These are phyloP conservation scores for Myotis brandtii DNA, from an alignment of 2,113 vertebrate genomes.

Conservation along the genomic window DNA sequence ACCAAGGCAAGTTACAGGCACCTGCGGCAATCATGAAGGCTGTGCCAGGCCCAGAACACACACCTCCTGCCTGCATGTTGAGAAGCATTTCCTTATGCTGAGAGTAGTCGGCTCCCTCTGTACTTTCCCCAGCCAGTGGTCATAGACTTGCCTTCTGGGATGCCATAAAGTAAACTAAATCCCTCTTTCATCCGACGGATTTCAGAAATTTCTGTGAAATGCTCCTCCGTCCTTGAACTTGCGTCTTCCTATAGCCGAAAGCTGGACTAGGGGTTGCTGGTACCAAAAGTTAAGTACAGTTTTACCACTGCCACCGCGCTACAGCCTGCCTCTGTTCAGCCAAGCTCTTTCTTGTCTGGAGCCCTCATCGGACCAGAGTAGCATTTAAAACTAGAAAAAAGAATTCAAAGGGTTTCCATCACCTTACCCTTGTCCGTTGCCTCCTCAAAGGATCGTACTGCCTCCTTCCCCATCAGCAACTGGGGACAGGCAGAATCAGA, in stretches of 20 bases:
- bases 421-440: not conserved
- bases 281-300: not conserved
- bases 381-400: not conserved
- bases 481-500: not conserved
- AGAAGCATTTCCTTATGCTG: not conserved
- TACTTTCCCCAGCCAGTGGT: not conserved
- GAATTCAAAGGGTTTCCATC: not conserved
- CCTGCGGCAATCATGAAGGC: not conserved
- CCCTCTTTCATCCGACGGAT: not conserved
- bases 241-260: not conserved
- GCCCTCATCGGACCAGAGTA: not conserved
- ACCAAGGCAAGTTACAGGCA: not conserved
- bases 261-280: not conserved
- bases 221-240: not conserved
- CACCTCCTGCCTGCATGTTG: not conserved
- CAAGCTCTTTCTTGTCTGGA: not conserved
- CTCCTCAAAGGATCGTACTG: not conserved
- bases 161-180: not conserved
- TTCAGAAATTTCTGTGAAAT: constrained; percentile 3
- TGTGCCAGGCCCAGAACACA: not conserved
- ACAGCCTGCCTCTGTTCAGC: not conserved
- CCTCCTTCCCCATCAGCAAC: not conserved
- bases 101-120: not conserved
- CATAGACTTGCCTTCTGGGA: not conserved
- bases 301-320: not conserved